A percentile compares a stretch with the other conserved stretches of the same genome.
phyloP scores from a whole-genome alignment of 1,140 invertebrate species.

The Lucilia sericata region DNA sequence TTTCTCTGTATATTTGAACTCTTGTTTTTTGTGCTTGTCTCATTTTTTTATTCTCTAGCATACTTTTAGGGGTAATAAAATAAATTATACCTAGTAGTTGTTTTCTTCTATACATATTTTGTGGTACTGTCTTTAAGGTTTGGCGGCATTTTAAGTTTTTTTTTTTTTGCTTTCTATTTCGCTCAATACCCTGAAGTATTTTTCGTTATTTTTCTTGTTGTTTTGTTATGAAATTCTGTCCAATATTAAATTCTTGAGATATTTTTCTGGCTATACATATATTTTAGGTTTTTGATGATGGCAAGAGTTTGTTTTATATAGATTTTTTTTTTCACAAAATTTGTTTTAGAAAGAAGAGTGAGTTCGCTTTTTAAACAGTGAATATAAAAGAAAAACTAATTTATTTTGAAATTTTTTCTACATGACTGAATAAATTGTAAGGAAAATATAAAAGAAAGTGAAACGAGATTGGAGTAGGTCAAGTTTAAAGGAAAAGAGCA shows the following conservation, averaged over 20 bases:
- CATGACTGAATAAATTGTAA: neutral
- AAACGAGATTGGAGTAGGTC: no score
- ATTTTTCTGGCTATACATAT: neutral
- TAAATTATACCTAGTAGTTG: neutral
- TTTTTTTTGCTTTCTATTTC: neutral
- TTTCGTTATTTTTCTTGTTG: neutral
- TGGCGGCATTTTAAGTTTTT: neutral
- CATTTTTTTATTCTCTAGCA: neutral
- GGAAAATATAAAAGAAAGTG: no score
- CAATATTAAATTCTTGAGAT: neutral
- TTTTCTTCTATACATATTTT: neutral
- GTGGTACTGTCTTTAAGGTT: neutral
- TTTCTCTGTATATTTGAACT: neutral
- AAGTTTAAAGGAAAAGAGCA: no score
- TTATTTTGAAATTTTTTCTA: slow-evolving; percentile 4
- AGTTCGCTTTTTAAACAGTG: no score
- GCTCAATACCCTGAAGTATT: neutral
- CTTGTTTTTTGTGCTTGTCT: neutral
- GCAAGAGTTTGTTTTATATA: neutral
- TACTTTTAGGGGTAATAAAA: neutral
- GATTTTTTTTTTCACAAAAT: no score
- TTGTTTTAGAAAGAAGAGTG: no score
- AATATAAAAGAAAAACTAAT: neutral
- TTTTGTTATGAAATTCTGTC: neutral
- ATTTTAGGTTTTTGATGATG: no score